phyloP scores from a whole-genome alignment of 2,113 vertebrate genomes.

The Setophaga coronata region DNA sequence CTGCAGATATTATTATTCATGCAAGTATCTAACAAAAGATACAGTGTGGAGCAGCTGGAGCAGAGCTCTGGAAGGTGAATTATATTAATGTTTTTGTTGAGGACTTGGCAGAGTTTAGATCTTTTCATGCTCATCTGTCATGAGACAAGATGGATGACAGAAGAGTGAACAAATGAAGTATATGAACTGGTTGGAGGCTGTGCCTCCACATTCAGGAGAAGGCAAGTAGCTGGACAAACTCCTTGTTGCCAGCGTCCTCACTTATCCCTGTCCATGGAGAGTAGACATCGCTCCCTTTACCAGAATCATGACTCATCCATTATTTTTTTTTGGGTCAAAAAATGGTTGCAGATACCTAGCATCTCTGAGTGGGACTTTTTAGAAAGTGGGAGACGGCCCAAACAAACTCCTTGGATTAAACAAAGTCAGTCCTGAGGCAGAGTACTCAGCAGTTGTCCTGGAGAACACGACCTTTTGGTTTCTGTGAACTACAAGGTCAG shows the following conservation, averaged over 20 bases:
- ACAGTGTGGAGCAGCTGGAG: slow-evolving; percentile 18
- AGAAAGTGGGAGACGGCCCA: not conserved
- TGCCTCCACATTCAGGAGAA: not conserved
- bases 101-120: not conserved
- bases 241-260: not conserved
- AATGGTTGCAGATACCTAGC: not conserved
- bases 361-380: not conserved
- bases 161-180: not conserved
- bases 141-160: not conserved
- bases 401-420: not conserved
- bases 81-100: slow-evolving; percentile 31
- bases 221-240: not conserved
- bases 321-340: not conserved
- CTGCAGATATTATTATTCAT: slow-evolving; percentile 1
- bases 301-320: not conserved
- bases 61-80: slow-evolving; percentile 1
- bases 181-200: not conserved
- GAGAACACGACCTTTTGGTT: not conserved
- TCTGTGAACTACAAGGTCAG: not conserved
- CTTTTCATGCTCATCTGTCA: not conserved
- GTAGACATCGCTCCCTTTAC: not conserved
- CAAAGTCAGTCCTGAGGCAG: not conserved
- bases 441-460: not conserved
- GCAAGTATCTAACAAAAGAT: not conserved
- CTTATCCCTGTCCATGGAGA: not conserved